Evolutionary conservation across 2,797 vertebrate species (phyloP), one percentile per base, ranked within the genome.

Genomic region (Anolis apletophallus): DNA sequence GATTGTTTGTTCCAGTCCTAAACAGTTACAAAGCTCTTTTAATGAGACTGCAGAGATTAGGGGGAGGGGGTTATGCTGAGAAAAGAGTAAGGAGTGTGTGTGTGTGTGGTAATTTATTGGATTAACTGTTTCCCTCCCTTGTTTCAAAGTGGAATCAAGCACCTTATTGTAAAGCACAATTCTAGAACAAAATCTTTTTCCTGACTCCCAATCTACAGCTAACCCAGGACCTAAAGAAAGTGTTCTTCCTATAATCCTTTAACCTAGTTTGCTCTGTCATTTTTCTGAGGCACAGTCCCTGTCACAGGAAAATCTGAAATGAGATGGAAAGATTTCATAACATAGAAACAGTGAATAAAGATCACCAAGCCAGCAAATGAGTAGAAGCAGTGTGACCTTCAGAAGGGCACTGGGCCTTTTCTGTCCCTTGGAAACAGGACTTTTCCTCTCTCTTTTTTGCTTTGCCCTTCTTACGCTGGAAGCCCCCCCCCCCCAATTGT

Each of bases 1-100:
- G 90, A 93, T 95, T 95, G 94, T 94, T 95, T 94, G 92, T 94
- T 93, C 94, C 94, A 94, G 91, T 94, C 94, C 94, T 93, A 94
- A 95, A 95, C 93, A 94, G 94, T 95, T 95, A 94, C 95, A 94
- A 94, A 95, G 95, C 95, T 94, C 94, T 95, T 95, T 94, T 95
- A 95, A 95, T 95, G 93, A 95, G 93, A 87, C 95, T 94, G 93
- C 92, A 94, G 92, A 95, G 95, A 95, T 95, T 95, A 94, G 94
- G 93, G 92, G 93, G 95, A 94, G 93, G 94, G 92, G 46, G 86
- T 93, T 84, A 59, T 78, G 81, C 50, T 78, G 54, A 14, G 46
- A 55, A 40, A 87, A 52, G 75, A 78, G 26, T 81, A 68, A 87
- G n/a, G 93, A 74, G 83, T 90, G 88, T 82, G 91, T 46, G 46